A percentile compares a stretch with the other conserved stretches of the same genome.
phyloP scores from a whole-genome alignment of 1,140 invertebrate genomes.

The Melitaea cinxia region DNA sequence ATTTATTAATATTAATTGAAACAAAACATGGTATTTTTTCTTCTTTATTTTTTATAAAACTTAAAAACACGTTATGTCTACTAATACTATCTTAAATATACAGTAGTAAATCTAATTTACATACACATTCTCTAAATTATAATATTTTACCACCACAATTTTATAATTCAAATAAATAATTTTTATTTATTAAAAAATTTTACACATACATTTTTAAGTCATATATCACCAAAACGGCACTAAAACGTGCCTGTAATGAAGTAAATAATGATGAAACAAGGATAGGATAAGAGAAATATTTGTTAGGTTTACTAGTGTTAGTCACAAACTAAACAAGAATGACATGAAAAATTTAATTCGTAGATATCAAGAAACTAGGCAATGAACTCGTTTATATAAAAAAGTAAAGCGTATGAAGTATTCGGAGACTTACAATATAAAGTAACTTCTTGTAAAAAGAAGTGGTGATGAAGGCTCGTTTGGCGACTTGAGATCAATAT shows the following conservation, averaged over 20 bases:
- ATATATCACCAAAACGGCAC: slow-evolving; percentile 52
- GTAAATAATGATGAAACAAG: slow-evolving; percentile 7
- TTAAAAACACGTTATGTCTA: slow-evolving; percentile 57
- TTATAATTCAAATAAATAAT: slow-evolving; percentile 4
- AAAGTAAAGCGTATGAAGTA: slow-evolving; percentile 6
- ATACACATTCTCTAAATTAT: slow-evolving; percentile 41
- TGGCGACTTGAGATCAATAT: slow-evolving; percentile 70
- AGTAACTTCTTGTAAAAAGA: slow-evolving; percentile 38
- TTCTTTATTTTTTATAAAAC: slow-evolving; percentile 60
- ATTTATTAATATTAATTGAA: too few relatives aligned
- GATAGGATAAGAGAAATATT: not conserved
- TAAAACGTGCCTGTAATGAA: slow-evolving; percentile 66
- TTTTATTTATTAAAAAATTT: slow-evolving; percentile 18
- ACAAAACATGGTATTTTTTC: not conserved
- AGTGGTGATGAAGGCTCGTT: slow-evolving; percentile 48
- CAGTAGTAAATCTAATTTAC: slow-evolving; percentile 55
- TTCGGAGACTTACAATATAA: slow-evolving; percentile 25
- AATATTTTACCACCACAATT: not conserved
- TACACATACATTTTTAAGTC: not conserved
- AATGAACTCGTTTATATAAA: slow-evolving; percentile 21
- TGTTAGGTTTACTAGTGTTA: slow-evolving; percentile 19
- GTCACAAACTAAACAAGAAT: slow-evolving; percentile 14
- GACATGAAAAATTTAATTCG: slow-evolving; percentile 22
- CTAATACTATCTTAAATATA: slow-evolving; percentile 60
- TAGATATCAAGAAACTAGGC: slow-evolving; percentile 25